phyloP scores from a whole-genome alignment of 1,140 invertebrate species.

The Sycophila sp. region DNA sequence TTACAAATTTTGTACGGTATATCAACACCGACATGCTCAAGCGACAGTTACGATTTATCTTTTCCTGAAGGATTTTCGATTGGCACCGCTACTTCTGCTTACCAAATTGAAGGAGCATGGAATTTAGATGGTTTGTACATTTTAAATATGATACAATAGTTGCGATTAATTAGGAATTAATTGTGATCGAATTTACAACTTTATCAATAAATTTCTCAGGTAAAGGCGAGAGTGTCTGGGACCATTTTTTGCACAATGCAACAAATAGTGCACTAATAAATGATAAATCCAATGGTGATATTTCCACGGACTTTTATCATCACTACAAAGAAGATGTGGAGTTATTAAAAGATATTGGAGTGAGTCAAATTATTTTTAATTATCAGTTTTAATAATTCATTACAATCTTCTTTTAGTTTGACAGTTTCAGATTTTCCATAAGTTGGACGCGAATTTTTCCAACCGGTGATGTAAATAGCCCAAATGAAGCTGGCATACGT shows the following conservation, averaged over 20 bases:
- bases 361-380: slow-evolving; percentile 44
- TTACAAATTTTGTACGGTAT: too few species aligned
- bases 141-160: neutral
- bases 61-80: slow-evolving; percentile 18
- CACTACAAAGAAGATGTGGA: slow-evolving; percentile 65
- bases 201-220: slow-evolving; percentile 21
- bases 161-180: neutral
- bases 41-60: too few species aligned
- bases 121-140: neutral
- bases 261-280: slow-evolving; percentile 48
- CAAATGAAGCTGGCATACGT: slow-evolving; percentile 66
- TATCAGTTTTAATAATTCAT: neutral
- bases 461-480: slow-evolving; percentile 65
- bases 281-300: slow-evolving; percentile 66
- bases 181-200: neutral
- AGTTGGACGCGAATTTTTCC: slow-evolving; percentile 72
- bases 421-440: slow-evolving; percentile 71
- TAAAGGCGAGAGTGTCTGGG: slow-evolving; percentile 63
- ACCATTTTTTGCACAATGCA: slow-evolving; percentile 49
- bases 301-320: slow-evolving; percentile 65
- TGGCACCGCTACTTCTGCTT: slow-evolving; percentile 4
- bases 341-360: slow-evolving; percentile 61
- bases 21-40: too few species aligned
- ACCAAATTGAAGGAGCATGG: slow-evolving; percentile 28
- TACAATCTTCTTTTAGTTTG: slow-evolving; percentile 41